phyloP scores from a whole-genome alignment of 2,888 invertebrate genomes.

The Flexamia atlantica region DNA sequence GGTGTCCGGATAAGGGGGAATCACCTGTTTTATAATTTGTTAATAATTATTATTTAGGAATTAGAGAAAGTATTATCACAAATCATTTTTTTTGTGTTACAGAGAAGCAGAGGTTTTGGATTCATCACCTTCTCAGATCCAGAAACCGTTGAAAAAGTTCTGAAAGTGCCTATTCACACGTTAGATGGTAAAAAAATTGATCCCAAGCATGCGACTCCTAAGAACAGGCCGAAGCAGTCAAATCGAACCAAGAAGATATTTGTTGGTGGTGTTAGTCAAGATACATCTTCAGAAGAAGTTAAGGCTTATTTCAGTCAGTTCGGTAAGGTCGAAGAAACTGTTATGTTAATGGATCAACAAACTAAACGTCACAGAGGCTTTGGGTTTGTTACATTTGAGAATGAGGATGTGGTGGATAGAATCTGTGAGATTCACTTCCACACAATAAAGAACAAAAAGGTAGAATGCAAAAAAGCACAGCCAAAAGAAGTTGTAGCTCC shows the following conservation, averaged over 20 bases:
- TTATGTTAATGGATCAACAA: slow-evolving; percentile 96
- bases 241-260: slow-evolving; percentile 96
- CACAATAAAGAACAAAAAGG: slow-evolving; percentile 94
- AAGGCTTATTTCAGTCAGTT: slow-evolving; percentile 94
- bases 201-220: slow-evolving; percentile 95
- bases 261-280: slow-evolving; percentile 94
- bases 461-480: slow-evolving; percentile 94
- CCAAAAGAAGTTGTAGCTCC: slow-evolving; percentile 92
- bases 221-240: slow-evolving; percentile 90
- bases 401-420: slow-evolving; percentile 93
- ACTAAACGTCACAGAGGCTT: slow-evolving; percentile 94
- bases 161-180: slow-evolving; percentile 93
- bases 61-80: too few species aligned
- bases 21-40: too few species aligned
- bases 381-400: slow-evolving; percentile 95
- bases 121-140: slow-evolving; percentile 97
- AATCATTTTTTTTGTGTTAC: slow-evolving; percentile 74
- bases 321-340: slow-evolving; percentile 92
- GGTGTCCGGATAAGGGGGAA: too few species aligned
- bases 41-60: too few species aligned
- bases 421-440: slow-evolving; percentile 97
- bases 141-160: slow-evolving; percentile 92
- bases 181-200: slow-evolving; percentile 96
- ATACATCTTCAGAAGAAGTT: slow-evolving; percentile 94
- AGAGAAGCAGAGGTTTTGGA: slow-evolving; percentile 96